A percentile compares a stretch with the other conserved stretches of the same genome.
Conservation (phyloP, 2,797 vertebrate species). For the Dermochelys coriacea region DNA sequence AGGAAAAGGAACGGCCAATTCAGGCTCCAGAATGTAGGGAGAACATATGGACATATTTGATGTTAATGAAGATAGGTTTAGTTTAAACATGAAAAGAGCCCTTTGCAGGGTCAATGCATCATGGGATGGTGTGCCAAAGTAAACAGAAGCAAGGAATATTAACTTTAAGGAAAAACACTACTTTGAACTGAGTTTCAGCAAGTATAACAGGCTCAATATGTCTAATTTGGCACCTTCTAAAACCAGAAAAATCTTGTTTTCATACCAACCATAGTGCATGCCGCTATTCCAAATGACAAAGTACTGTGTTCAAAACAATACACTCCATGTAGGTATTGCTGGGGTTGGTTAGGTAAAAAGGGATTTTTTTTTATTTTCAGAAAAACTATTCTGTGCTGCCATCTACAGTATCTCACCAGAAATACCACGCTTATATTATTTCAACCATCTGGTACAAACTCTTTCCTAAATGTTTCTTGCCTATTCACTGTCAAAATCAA, state of each 20-base stretch:
- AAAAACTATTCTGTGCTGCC: neutral
- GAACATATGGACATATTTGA: neutral
- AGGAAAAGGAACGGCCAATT: neutral
- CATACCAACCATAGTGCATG: neutral
- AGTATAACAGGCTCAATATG: neutral
- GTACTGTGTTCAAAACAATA: neutral
- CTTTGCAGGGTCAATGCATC: neutral
- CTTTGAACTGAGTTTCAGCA: neutral
- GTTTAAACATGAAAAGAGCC: accelerated
- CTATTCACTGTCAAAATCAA: slow-evolving; percentile 14
- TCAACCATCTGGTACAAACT: neutral
- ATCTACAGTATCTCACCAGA: neutral
- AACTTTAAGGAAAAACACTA: neutral
- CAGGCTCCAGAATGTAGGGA: neutral
- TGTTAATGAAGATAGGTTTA: neutral
- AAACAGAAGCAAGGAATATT: neutral
- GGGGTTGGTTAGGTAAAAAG: neutral
- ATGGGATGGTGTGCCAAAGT: neutral
- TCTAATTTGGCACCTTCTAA: neutral
- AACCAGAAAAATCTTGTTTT: neutral
- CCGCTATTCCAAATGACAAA: neutral
- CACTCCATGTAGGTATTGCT: neutral
- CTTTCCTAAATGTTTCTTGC: slow-evolving; percentile 15
- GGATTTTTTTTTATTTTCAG: neutral
- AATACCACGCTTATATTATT: neutral